Evolutionary conservation across 1,140 invertebrate genomes (phyloP), one percentile per base, ranked within the genome.

Genomic region (Euura lappo): DNA sequence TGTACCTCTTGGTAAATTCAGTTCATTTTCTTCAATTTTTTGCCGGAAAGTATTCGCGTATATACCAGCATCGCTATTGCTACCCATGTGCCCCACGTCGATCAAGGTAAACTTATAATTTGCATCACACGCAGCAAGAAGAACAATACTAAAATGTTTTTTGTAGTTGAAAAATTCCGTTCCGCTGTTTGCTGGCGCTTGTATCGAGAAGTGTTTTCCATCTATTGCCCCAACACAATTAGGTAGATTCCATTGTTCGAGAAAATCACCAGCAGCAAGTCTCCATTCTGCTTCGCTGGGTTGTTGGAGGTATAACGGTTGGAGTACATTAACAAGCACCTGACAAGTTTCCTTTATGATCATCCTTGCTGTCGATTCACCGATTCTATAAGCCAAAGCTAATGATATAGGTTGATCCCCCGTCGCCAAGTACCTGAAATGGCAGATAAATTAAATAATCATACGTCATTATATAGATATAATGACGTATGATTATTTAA

Each of bases 181-280:
- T 72, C 84, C 84, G 72, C 79, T 77, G 10, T 78, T 76, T 43
- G 66, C 1, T 13, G 83, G 85, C 44, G 70, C 68, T 45, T 79
- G 46, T 72, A 70, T 11, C 68, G 75, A 70, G 67, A 87, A 75
- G 71, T 88, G 86, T 70, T n/a, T n/a, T n/a, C n/a, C n/a, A n/a
- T n/a, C n/a, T n/a, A n/a, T n/a, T n/a, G n/a, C n/a, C n/a, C n/a
- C 82, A 6, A 85, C 68, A 72, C 80, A 85, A 74, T 85, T 79
- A 13, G 84, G 82, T 71, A 85, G 83, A 77, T 86, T 79, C 69
- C 81, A 80, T 70, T 75, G 78, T n/a, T 76, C 72, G 43, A 73
- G 8, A 78, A 85, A 85, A 3, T 79, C 77, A 46, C 79, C 69
- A 45, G 78, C 77, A 72, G 85, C 81, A 46, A 68, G 11, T 72